Evolutionary conservation across 2,797 vertebrate species (phyloP).

Genomic region (Cetoscarus ocellatus): DNA sequence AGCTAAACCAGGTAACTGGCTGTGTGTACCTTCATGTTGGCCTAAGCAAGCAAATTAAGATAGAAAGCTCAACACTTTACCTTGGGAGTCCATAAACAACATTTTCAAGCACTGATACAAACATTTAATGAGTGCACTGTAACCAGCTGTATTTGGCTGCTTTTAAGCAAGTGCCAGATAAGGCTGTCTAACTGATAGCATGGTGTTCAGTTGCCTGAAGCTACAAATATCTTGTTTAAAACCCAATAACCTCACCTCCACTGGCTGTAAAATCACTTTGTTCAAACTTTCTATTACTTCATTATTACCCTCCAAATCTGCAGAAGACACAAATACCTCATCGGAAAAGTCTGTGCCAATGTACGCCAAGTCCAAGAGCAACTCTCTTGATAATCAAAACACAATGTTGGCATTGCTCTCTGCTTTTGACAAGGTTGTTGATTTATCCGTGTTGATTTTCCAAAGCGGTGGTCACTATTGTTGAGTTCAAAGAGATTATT

Average conservation of each 20-base stretch:
- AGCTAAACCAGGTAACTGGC: too few relatives aligned
- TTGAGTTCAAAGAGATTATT: constrained; percentile 50
- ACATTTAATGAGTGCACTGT: too few relatives aligned
- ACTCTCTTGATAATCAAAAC: constrained; percentile 66
- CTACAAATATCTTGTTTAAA: constrained; percentile 15
- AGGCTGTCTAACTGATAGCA: constrained; percentile 26
- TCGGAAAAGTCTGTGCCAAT: constrained; percentile 58
- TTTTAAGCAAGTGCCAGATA: neutral
- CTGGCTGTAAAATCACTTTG: constrained; percentile 45
- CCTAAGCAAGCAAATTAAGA: too few relatives aligned
- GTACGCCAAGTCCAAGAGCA: constrained; percentile 35
- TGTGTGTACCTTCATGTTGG: too few relatives aligned
- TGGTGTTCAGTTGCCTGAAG: constrained; percentile 20
- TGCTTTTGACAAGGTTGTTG: constrained; percentile 66
- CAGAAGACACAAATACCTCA: constrained; percentile 66
- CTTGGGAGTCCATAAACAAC: too few relatives aligned
- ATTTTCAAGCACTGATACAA: too few relatives aligned
- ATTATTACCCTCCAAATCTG: constrained; percentile 59
- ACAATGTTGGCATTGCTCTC: constrained; percentile 56
- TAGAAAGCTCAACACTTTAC: too few relatives aligned
- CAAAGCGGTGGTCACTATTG: constrained; percentile 23
- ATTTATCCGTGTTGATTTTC: constrained; percentile 50
- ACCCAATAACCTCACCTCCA: constrained; percentile 55
- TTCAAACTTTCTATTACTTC: constrained; percentile 72
- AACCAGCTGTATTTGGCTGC: neutral